Evolutionary conservation across 2,888 invertebrate species (phyloP).

Genomic region (Caenorhabditis doughertyi): DNA sequence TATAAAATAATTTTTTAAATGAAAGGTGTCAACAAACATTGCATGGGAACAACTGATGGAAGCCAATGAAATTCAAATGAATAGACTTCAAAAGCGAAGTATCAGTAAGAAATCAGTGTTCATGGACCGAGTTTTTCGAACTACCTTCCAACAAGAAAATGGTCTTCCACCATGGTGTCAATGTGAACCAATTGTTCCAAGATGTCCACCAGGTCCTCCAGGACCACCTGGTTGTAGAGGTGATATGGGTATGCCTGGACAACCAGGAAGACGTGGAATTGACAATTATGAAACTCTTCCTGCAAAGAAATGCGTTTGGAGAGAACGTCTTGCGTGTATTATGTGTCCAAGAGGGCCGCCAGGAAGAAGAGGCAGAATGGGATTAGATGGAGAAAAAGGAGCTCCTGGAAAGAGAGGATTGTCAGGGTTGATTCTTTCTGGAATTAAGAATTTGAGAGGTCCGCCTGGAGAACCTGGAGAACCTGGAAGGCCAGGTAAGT

Average conservation of each 20-base stretch:
- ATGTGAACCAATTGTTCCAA: slow-evolving; percentile 62
- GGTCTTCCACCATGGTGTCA: slow-evolving; percentile 63
- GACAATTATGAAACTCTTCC: slow-evolving; percentile 53
- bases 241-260: slow-evolving; percentile 52
- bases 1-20: background rate
- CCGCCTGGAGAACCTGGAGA: slow-evolving; percentile 46
- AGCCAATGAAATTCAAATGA: background rate
- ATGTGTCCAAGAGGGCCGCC: slow-evolving; percentile 67
- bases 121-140: slow-evolving; percentile 31
- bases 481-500: slow-evolving; percentile 40
- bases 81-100: slow-evolving; percentile 29
- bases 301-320: slow-evolving; percentile 37
- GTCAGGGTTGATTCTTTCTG: background rate
- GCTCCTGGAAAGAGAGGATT: slow-evolving; percentile 44
- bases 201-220: slow-evolving; percentile 62
- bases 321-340: slow-evolving; percentile 47
- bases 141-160: background rate
- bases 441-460: slow-evolving; percentile 20
- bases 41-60: slow-evolving; percentile 56
- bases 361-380: slow-evolving; percentile 61
- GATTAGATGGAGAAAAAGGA: slow-evolving; percentile 50
- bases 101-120: slow-evolving; percentile 38
- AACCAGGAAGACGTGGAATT: slow-evolving; percentile 54
- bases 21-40: slow-evolving; percentile 39
- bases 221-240: slow-evolving; percentile 62